Base-by-base conservation (phyloP, 2,888 invertebrate genomes). In the Epirrhoe tristata region DNA sequence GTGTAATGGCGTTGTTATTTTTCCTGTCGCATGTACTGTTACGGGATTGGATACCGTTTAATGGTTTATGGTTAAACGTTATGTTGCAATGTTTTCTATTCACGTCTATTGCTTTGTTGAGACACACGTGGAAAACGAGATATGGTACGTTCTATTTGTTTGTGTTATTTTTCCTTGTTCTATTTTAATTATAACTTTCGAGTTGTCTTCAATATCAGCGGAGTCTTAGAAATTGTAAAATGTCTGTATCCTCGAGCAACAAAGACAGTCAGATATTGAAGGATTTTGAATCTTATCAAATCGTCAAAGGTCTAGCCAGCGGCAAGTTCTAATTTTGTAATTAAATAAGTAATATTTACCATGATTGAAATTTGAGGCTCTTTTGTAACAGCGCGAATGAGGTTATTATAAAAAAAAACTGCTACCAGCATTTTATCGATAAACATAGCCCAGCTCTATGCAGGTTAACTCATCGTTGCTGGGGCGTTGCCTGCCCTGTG, bases 401-500 rank as follows among this genome's bases (percentile, higher is more conserved):
- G 24, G 1, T 2, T 12, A 43, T 12, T 12, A 12, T 10, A 43
- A 43, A 16, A 48, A 31, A 57, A 46, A 43, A 48, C 10, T 10
- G 4, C 39, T n/a, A n/a, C n/a, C n/a, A 32, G 7, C 16, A 12
- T 16, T 12, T 32, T 16, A 69, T 70, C 73, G 70, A 72, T 65
- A 65, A 7, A 10, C 17, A 5, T n/a, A 24, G 50, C 39, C 65
- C 89, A 76, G 73, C 91, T 75, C 88, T 90, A 79, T 34, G 63
- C 81, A 86, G 83, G 90, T 91, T 90, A 91, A 90, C 88, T 89
- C 88, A 84, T 86, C 86, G 87, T 81, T 80, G 82, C 81, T 82
- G 85, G 91, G 92, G 91, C 91, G 90, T 90, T 85, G 89, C 86
- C 88, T 87, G 83, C 91, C 84, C 91, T 86, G 88, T 91, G 88